Evolutionary conservation across 2,797 vertebrate species (phyloP), one percentile per base, ranked within the genome.

Genomic region (Octomys mimax): DNA sequence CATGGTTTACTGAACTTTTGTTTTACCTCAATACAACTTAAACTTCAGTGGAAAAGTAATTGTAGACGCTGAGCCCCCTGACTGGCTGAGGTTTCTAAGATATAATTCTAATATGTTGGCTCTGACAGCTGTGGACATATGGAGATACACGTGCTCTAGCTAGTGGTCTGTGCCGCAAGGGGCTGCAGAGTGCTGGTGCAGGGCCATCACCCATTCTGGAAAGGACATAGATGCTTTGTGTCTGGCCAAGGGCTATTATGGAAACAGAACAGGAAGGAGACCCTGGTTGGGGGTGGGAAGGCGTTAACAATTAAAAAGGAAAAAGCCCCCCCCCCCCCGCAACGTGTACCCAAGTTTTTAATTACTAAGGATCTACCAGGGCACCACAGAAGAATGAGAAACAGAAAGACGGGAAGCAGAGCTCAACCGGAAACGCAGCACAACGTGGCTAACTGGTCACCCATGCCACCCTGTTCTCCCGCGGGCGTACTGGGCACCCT

Each of bases 311-410:
- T 71, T 54, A 93, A 36, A 82, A 21, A 88, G 33, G 13, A 87
- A 80, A 92, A 80, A 97, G 78, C 91, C 68, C 88, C 42, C 42
- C 42, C 42, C 5, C 42, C 42, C 39, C 71, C n/a, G 31, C 79
- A 66, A 89, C 39, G 5, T 28, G 52, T n/a, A 22, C 24, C 61
- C 3, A 46, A n/a, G 36, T 73, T 85, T 88, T 61, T 21, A 89
- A 59, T 70, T 94, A 79, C 84, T 90, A 75, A 79, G 75, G 59
- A 89, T 33, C 62, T 64, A 73, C 57, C 18, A 89, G 46, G 26
- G 2, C 52, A 83, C 4, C 4, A 36, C 12, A 39, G 52, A 84
- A 42, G 62, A 78, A 68, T 64, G 89, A 66, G 91, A 46, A 64
- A 36, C 31, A 36, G 59, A 19, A 61, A 96, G 62, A 61, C 66